Conservation (phyloP, 2,888 invertebrate species). For the Lasioglossum malachurum region DNA sequence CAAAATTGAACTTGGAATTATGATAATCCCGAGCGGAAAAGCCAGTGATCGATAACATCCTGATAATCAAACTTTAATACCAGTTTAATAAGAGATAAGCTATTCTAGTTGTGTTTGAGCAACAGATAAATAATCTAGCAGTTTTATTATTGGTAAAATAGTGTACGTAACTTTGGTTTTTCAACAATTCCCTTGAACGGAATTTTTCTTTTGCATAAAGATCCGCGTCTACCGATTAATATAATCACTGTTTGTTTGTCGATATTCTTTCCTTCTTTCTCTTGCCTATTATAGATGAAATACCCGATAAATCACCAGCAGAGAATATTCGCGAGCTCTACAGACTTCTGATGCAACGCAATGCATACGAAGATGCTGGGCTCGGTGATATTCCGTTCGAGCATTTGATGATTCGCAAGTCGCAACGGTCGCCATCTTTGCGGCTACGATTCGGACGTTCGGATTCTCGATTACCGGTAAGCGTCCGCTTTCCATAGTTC, state of each 20-base stretch:
- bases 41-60: constrained; percentile 1
- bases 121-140: not conserved
- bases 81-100: constrained; percentile 1
- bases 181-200: too few relatives aligned
- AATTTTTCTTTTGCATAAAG: too few relatives aligned
- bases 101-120: not conserved
- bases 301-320: constrained; percentile 57
- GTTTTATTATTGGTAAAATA: not conserved
- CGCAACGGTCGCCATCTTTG: constrained; percentile 79
- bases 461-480: constrained; percentile 72
- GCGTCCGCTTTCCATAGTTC: constrained; percentile 4
- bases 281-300: constrained; percentile 64
- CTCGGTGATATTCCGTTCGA: constrained; percentile 67
- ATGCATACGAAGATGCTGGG: constrained; percentile 62
- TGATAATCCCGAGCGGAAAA: not conserved
- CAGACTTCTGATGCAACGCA: constrained; percentile 73
- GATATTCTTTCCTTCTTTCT: not conserved
- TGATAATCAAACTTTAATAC: constrained; percentile 8
- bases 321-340: constrained; percentile 77
- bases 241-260: not conserved
- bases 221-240: not conserved
- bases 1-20: not conserved
- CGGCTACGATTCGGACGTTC: constrained; percentile 81
- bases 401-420: constrained; percentile 80
- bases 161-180: too few relatives aligned